A percentile compares a stretch with the other conserved stretches of the same genome.
Conservation (phyloP, 2,888 invertebrate species). For the Papilio demoleus region DNA sequence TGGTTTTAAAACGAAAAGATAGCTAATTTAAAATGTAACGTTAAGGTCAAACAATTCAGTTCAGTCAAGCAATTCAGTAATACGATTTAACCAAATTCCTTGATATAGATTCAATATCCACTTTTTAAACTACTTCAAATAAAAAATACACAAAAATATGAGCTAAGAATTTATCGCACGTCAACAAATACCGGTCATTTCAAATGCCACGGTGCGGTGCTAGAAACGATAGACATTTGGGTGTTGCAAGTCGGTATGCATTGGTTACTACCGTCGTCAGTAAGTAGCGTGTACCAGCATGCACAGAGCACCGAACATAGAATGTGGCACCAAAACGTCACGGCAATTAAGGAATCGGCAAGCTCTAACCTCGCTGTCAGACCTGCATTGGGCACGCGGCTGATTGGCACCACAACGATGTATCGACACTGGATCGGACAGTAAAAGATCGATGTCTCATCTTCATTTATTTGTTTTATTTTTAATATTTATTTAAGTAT, state of each 20-base stretch:
- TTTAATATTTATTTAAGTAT: background rate
- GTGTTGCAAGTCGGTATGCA: conserved; percentile 53
- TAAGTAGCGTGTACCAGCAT: conserved; percentile 54
- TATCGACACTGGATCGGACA: conserved; percentile 48
- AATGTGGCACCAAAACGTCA: conserved; percentile 83
- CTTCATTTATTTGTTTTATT: background rate
- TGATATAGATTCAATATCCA: background rate
- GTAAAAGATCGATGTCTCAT: background rate
- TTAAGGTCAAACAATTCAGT: too few species aligned
- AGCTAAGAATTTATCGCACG: background rate
- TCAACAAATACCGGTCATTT: background rate
- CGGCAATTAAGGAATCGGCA: conserved; percentile 84
- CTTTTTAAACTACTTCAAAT: background rate
- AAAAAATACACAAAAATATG: too few species aligned
- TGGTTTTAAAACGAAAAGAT: too few species aligned
- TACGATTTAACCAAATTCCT: too few species aligned
- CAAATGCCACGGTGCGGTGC: background rate
- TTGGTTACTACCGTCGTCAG: conserved; percentile 48
- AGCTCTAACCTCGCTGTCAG: conserved; percentile 81
- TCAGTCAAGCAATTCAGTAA: too few species aligned
- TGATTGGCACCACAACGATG: conserved; percentile 69
- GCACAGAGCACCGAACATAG: conserved; percentile 34
- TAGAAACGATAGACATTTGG: conserved; percentile 44
- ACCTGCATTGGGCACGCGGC: conserved; percentile 72
- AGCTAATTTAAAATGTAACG: too few species aligned